Evolutionary conservation across 1,140 invertebrate species (phyloP).

Genomic region (Brachystomella parvula): DNA sequence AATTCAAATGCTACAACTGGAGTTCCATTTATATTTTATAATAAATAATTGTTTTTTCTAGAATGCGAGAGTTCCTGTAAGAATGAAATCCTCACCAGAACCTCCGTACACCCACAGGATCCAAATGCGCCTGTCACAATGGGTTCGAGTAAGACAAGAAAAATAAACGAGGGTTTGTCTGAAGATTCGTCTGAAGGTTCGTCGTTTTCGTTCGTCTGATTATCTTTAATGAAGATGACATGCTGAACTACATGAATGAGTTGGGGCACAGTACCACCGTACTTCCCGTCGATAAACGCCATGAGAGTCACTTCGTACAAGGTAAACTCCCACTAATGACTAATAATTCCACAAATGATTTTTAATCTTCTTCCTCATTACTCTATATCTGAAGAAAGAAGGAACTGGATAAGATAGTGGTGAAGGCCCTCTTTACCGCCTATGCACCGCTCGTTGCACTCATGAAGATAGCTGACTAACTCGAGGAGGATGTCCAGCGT

Average conservation of each 20-base stretch:
- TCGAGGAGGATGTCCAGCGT: neutral
- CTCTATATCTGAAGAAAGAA: neutral
- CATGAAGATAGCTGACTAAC: neutral
- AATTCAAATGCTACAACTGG: neutral
- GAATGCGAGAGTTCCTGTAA: slow-evolving; percentile 10
- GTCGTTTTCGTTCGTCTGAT: no score
- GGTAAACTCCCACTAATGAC: neutral
- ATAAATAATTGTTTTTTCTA: slow-evolving; percentile 1
- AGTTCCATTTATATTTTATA: neutral
- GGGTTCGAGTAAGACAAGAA: slow-evolving; percentile 39
- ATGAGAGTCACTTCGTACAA: neutral
- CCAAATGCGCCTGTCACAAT: slow-evolving; percentile 45
- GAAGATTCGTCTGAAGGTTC: no score
- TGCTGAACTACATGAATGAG: neutral
- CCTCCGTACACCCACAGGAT: slow-evolving; percentile 24
- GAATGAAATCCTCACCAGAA: neutral
- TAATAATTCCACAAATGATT: neutral
- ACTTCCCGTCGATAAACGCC: neutral
- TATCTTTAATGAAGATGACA: neutral
- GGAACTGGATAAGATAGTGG: neutral
- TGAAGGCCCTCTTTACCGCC: neutral
- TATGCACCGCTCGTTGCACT: neutral
- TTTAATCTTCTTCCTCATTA: neutral
- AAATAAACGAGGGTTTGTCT: slow-evolving; percentile 66
- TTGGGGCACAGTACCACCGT: neutral